Evolutionary conservation across 1,140 invertebrate species (phyloP), one percentile per base, ranked within the genome.

Genomic region (Aleiodes sp.): DNA sequence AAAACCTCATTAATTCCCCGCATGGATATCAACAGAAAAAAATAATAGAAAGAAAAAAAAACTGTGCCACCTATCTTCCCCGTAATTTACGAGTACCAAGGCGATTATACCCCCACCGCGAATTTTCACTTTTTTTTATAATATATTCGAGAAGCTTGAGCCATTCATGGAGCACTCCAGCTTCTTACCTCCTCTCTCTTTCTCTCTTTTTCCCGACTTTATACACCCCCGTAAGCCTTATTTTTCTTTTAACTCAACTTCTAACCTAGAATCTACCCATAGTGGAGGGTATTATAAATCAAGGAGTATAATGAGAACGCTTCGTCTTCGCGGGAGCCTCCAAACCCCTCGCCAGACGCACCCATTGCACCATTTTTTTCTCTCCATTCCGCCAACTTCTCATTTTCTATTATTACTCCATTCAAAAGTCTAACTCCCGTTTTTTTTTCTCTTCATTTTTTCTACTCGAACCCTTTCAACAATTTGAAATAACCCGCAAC

Each of bases 241-340:
- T 86, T 86, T 86, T 86, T 86, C 84, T 84, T 86, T 86, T 84
- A 85, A 85, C 83, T 85, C 84, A 82, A 79, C 80, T 80, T 80
- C 78, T 82, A 83, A 83, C 81, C 78, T 79, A 84, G 82, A 84
- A 82, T 68, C 2, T 26, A 70, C 80, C 79, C n/a, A n/a, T n/a
- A n/a, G 77, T 60, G 31, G 67, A 9, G 78, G 78, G 83, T 29
- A 59, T 14, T 59, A 59, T 86, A 85, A 85, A 85, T 86, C 84
- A 85, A 71, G 68, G 70, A 72, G 78, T 83, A 84, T 85, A 86
- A 86, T 86, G 84, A 86, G 83, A 85, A 83, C 76, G 78, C 83
- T 85, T 85, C 83, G 78, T 86, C 84, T 86, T 43, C 64, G 60
- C 60, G 29, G 31, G 21, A 62, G n/a, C n/a, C n/a, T 21, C 46